A percentile compares a stretch with the other conserved stretches of the same genome.
Conservation (phyloP, 1,140 invertebrate species). For the Sminthurinus signatus region DNA sequence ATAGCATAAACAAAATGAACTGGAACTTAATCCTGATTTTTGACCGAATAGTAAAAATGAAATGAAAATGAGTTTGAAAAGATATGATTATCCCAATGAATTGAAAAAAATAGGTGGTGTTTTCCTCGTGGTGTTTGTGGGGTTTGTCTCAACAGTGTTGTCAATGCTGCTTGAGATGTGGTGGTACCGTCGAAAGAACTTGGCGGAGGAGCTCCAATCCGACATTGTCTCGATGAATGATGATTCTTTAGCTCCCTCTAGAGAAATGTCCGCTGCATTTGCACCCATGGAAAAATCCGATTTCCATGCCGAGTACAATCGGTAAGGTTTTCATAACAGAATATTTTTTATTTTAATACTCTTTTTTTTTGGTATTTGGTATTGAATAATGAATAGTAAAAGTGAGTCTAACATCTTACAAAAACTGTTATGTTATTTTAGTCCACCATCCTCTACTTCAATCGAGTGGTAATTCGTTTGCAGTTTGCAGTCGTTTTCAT, state of each 20-base stretch:
- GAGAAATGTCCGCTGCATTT: conserved; percentile 21
- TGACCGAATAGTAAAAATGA: not conserved
- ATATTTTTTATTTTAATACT: too few relatives aligned
- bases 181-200: conserved; percentile 59
- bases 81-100: too few relatives aligned
- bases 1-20: not conserved
- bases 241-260: conserved; percentile 8
- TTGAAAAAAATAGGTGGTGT: conserved; percentile 62
- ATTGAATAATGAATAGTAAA: too few relatives aligned
- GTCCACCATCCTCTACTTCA: too few relatives aligned
- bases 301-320: conserved; percentile 17
- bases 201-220: conserved; percentile 31
- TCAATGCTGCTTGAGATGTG: conserved; percentile 89
- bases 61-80: too few relatives aligned
- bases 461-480: too few relatives aligned
- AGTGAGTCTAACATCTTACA: too few relatives aligned
- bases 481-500: too few relatives aligned
- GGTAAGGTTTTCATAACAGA: too few relatives aligned
- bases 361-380: too few relatives aligned
- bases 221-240: conserved; percentile 22
- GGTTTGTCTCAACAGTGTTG: conserved; percentile 81
- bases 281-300: conserved; percentile 31
- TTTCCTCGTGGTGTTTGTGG: conserved; percentile 92
- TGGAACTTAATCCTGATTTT: not conserved
- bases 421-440: too few relatives aligned